phyloP scores from a whole-genome alignment of 2,113 vertebrate genomes.

The Hydrolagus affinis region DNA sequence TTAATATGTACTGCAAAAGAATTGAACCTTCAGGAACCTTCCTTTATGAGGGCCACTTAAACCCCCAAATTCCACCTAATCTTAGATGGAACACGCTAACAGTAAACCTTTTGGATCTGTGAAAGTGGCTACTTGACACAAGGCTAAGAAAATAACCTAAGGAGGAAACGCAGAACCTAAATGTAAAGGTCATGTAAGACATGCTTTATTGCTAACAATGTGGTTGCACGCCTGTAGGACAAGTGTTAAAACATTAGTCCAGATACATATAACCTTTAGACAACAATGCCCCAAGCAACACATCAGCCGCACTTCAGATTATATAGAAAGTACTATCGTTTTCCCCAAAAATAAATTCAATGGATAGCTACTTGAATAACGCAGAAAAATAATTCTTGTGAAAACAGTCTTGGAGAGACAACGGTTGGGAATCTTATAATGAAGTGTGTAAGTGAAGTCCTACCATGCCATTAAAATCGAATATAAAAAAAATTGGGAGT shows the following conservation, averaged over 20 bases:
- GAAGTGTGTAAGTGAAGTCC: background rate
- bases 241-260: slow-evolving; percentile 28
- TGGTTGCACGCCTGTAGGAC: slow-evolving; percentile 22
- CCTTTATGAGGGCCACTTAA: too few species aligned
- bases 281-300: slow-evolving; percentile 26
- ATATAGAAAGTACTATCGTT: background rate
- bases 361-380: background rate
- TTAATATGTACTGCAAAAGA: too few species aligned
- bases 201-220: slow-evolving; percentile 27
- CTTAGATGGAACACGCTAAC: background rate
- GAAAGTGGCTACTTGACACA: slow-evolving; percentile 16
- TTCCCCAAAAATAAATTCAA: slow-evolving; percentile 6
- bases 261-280: slow-evolving; percentile 27
- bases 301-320: background rate
- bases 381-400: background rate
- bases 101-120: slow-evolving; percentile 10
- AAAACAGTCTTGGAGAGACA: background rate
- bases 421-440: background rate
- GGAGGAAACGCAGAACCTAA: background rate
- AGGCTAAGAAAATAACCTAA: slow-evolving; percentile 29
- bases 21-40: too few species aligned
- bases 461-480: background rate
- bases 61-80: too few species aligned
- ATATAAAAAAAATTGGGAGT: background rate
- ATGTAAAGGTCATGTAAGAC: slow-evolving; percentile 21